A percentile compares a stretch with the other conserved stretches of the same genome.
Evolutionary conservation across 2,797 vertebrate genomes (phyloP).

Genomic region (Melanotaenia pygmaea): DNA sequence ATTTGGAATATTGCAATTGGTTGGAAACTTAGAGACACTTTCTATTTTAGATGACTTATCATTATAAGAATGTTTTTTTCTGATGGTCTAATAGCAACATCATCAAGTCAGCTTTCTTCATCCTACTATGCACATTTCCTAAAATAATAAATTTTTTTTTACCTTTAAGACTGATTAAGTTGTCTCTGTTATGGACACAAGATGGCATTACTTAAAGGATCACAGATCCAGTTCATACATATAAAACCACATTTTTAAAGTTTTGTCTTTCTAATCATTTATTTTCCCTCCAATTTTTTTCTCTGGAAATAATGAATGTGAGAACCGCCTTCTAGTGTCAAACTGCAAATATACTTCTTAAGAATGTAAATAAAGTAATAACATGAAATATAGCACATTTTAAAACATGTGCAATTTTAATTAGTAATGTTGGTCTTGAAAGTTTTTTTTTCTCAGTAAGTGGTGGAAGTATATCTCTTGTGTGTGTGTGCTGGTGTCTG

Average conservation of each 20-base stretch:
- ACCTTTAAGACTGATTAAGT: neutral
- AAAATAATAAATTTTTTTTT: neutral
- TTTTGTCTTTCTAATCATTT: neutral
- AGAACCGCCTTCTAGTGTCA: neutral
- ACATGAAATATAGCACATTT: neutral
- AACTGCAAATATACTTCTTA: neutral
- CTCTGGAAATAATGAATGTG: neutral
- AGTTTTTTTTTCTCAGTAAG: neutral
- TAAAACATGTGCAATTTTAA: neutral
- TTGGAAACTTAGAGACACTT: neutral
- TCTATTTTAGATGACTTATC: no score
- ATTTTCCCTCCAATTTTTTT: neutral
- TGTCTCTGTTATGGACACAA: no score
- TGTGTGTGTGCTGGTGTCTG: conserved; percentile 32
- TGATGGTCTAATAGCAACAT: no score
- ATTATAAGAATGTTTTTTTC: no score
- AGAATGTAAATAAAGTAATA: neutral
- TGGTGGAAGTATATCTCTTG: neutral
- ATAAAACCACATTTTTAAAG: neutral
- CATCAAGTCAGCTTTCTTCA: no score
- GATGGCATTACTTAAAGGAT: neutral
- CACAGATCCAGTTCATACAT: neutral
- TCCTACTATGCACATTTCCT: no score
- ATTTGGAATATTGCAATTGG: neutral
- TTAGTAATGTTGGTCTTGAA: neutral